These are phyloP conservation scores for Orius insidiosus DNA, from an alignment of 1,140 invertebrate genomes.

Conservation along the genomic window DNA sequence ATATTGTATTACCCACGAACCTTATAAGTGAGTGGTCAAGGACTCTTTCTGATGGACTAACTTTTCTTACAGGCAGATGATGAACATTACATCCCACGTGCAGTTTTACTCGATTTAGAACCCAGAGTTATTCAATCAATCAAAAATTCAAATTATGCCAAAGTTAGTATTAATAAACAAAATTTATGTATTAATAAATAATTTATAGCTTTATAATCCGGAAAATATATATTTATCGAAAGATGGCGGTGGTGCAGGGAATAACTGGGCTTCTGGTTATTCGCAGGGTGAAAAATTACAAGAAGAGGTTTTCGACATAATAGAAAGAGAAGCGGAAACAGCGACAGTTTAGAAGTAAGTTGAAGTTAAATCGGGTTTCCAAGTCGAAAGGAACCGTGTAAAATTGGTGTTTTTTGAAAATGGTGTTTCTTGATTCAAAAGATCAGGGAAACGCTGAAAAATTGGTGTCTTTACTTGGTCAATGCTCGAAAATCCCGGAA, in stretches of 20 bases:
- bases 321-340: slow-evolving; percentile 97
- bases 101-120: slow-evolving; percentile 90
- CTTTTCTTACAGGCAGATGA: slow-evolving; percentile 71
- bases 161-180: slow-evolving; percentile 43
- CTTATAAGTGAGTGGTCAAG: no score
- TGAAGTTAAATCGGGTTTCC: not conserved
- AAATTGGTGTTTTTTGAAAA: no score
- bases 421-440: no score
- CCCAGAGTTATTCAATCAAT: slow-evolving; percentile 95
- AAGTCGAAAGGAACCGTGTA: slow-evolving; percentile 2
- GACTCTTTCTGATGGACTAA: no score
- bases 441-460: no score
- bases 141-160: slow-evolving; percentile 86
- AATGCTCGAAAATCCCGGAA: not conserved
- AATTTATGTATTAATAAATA: slow-evolving; percentile 6
- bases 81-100: slow-evolving; percentile 94
- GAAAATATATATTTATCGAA: slow-evolving; percentile 97
- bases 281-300: slow-evolving; percentile 82
- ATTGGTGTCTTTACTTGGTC: not conserved
- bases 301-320: slow-evolving; percentile 97
- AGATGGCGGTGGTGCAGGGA: slow-evolving; percentile 95
- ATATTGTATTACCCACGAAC: no score
- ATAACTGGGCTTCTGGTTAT: slow-evolving; percentile 97
- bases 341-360: slow-evolving; percentile 85
- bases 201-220: slow-evolving; percentile 74